Percentiles rank a stretch among this genome's conserved stretches.
Conservation (phyloP, 2,888 invertebrate species). For the Cacoxenus indagator region DNA sequence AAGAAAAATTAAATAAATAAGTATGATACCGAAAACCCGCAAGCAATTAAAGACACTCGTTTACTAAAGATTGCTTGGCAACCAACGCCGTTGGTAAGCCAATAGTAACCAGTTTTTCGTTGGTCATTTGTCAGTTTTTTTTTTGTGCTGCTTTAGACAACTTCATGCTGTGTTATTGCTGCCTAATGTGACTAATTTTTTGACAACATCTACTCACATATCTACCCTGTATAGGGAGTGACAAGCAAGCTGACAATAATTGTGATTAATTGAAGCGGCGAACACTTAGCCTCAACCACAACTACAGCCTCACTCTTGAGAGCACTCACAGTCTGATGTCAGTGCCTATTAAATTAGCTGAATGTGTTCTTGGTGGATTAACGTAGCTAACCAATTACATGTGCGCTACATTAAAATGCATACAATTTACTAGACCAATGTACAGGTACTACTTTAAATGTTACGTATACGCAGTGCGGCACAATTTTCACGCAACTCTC, state of each 20-base stretch:
- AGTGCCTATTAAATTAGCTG: too few relatives aligned
- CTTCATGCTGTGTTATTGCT: constrained; percentile 16
- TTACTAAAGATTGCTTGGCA: too few relatives aligned
- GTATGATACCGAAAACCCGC: background rate
- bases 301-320: too few relatives aligned
- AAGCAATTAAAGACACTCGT: background rate
- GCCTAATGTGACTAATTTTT: constrained; percentile 30
- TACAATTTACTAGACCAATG: too few relatives aligned
- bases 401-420: too few relatives aligned
- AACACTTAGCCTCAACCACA: background rate
- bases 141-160: background rate
- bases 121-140: background rate
- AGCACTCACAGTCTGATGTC: too few relatives aligned
- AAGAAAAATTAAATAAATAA: background rate
- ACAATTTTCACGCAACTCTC: too few relatives aligned
- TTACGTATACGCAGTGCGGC: too few relatives aligned
- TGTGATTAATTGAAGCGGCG: constrained; percentile 14
- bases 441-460: too few relatives aligned
- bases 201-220: constrained; percentile 11
- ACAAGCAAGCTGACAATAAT: constrained; percentile 13
- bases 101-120: background rate
- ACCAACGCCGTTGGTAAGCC: background rate
- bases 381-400: too few relatives aligned
- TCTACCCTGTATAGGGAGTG: background rate
- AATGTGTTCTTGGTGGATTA: too few relatives aligned